Base-by-base conservation (phyloP, 2,113 vertebrate genomes). In the Epinephelus lanceolatus region DNA sequence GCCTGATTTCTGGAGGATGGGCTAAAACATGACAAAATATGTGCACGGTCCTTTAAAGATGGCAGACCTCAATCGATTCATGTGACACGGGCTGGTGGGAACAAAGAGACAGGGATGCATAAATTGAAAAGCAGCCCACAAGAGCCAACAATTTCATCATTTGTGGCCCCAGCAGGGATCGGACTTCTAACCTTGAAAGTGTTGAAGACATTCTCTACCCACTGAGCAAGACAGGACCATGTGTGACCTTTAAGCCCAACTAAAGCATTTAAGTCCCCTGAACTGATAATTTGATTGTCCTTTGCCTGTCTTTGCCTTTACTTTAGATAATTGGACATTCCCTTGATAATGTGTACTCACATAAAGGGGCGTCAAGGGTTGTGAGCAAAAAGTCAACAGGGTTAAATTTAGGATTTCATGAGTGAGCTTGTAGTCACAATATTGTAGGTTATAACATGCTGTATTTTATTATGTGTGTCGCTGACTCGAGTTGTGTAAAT, bases 211-310 rank as follows among this genome's bases (percentile, higher is more conserved):
- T 63, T 71, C 63, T 75, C 40, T 57, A 12, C 51, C 59, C 51
- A 5, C 49, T 59, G 76, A 72, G 63, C 33, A 53, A 9, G 61
- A 80, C 76, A 81, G 15, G 66, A 71, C 72, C 47, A n/a, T 57
- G 57, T 70, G 53, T 85, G 69, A 80, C 83, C 75, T 84, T 84
- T 78, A 82, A 88, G 75, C 71, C 19, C 55, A 76, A 76, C 52
- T 55, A 77, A 81, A 76, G 75, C 78, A 63, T 85, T 71, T 56
- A 76, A 82, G 78, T 83, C 71, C 65, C 27, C 51, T 14, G n/a
- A n/a, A 71, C 75, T 80, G 74, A 84, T 89, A 62, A 86, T 86
- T 78, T 86, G 80, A 89, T 84, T 21, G 65, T 86, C 60, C 81
- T 90, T 75, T 84, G 61, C 40, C 73, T 78, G 68, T 78, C 72